A percentile compares a stretch with the other conserved stretches of the same genome.
Evolutionary conservation across 2,113 vertebrate genomes (phyloP).

Genomic region (Gallinago paraguaiae): DNA sequence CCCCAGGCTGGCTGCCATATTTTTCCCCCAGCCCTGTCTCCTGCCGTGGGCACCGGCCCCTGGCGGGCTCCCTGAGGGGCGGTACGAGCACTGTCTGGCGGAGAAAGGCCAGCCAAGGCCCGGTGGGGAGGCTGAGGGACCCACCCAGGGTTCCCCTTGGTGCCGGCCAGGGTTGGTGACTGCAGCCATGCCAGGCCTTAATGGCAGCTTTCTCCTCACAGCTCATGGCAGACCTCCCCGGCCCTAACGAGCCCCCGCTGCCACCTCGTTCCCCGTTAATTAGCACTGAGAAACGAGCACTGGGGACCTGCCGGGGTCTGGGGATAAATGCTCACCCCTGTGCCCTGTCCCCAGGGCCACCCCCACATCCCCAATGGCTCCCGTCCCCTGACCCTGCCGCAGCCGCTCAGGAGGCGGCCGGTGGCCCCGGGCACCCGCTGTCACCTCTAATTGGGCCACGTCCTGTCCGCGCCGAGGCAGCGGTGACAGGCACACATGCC

Average conservation of each 20-base stretch:
- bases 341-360: neutral
- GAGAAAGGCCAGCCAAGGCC: neutral
- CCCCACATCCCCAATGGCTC: accelerated
- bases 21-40: neutral
- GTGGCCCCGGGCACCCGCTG: neutral
- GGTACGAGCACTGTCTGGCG: neutral
- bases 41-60: no score
- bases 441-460: neutral
- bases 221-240: neutral
- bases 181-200: neutral
- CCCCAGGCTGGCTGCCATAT: neutral
- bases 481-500: neutral
- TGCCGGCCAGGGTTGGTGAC: no score
- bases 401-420: neutral
- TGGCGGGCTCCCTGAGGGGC: neutral
- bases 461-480: neutral
- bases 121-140: no score
- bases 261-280: accelerated
- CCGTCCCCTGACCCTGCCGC: neutral
- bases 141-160: accelerated
- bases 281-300: neutral
- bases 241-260: neutral
- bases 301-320: accelerated
- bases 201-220: neutral
- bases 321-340: neutral